Evolutionary conservation across 2,113 vertebrate genomes (phyloP).

Genomic region (Machaerirhynchus nigripectus): DNA sequence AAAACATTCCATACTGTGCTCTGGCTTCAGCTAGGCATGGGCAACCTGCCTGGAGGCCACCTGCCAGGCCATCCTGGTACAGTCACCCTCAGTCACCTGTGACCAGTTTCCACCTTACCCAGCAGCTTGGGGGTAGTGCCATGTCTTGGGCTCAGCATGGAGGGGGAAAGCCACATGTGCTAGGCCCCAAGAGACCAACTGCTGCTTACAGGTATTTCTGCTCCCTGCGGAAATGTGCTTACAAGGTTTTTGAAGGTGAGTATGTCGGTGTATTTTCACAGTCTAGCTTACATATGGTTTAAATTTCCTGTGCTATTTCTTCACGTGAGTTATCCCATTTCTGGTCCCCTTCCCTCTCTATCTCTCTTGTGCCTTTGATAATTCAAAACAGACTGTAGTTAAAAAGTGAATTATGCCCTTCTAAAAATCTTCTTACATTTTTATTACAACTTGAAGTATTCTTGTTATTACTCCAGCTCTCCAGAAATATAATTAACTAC

Average conservation of each 20-base stretch:
- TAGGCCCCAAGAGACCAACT: not conserved
- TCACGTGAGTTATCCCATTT: not conserved
- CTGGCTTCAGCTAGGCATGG: not conserved
- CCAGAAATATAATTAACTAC: not conserved
- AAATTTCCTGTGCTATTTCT: slow-evolving; percentile 14
- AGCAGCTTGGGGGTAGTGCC: rapidly evolving
- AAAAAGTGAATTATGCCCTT: slow-evolving; percentile 20
- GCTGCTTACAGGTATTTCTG: not conserved
- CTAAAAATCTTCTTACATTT: not conserved
- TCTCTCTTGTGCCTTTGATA: not conserved
- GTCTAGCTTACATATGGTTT: not conserved
- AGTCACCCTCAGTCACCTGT: not conserved
- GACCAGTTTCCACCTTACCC: not conserved
- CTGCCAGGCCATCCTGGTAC: not conserved
- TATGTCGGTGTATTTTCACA: not conserved
- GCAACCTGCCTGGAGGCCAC: not conserved
- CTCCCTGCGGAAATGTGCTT: not conserved
- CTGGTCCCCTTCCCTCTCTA: not conserved
- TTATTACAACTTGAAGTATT: not conserved
- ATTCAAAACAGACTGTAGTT: slow-evolving; percentile 22
- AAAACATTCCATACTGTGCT: not conserved
- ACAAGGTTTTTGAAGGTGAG: not conserved
- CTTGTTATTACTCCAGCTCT: not conserved
- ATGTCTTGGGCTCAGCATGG: not conserved
- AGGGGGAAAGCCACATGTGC: rapidly evolving